These are phyloP conservation scores for Cyclura pinguis DNA, from an alignment of 2,797 vertebrate species.

Conservation along the genomic window DNA sequence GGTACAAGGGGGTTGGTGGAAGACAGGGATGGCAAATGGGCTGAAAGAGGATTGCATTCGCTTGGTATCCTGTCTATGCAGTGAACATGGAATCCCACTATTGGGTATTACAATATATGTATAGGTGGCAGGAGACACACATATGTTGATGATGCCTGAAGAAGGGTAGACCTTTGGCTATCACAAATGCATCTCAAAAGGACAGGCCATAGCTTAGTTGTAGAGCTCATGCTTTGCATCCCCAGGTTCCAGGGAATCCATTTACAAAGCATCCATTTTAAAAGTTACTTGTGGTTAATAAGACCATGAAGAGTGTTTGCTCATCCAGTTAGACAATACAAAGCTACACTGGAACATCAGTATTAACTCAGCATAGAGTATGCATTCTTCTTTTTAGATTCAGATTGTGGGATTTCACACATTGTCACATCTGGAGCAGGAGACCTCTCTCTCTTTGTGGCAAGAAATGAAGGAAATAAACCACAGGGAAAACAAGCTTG, in stretches of 20 bases:
- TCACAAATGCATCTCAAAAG: neutral
- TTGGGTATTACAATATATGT: neutral
- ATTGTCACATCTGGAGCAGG: neutral
- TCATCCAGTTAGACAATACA: too few species aligned
- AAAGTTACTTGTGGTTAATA: neutral
- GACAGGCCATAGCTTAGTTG: neutral
- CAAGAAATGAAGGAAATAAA: slow-evolving; percentile 47
- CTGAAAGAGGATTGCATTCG: neutral
- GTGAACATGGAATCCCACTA: neutral
- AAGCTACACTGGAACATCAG: neutral
- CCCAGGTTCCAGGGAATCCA: too few species aligned
- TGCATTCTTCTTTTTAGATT: neutral
- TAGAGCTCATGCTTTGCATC: neutral
- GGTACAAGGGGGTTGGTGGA: too few species aligned
- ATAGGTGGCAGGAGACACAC: neutral
- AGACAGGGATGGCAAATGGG: too few species aligned
- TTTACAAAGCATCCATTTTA: too few species aligned
- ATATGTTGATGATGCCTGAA: neutral
- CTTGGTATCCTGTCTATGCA: neutral
- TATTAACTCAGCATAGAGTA: neutral
- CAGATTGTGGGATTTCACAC: too few species aligned
- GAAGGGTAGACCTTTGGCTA: neutral
- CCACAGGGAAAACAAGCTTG: slow-evolving; percentile 47
- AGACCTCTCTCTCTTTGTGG: neutral
- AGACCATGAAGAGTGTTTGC: neutral